Evolutionary conservation across 1,140 invertebrate species (phyloP), one percentile per base, ranked within the genome.

Genomic region (Solen grandis): DNA sequence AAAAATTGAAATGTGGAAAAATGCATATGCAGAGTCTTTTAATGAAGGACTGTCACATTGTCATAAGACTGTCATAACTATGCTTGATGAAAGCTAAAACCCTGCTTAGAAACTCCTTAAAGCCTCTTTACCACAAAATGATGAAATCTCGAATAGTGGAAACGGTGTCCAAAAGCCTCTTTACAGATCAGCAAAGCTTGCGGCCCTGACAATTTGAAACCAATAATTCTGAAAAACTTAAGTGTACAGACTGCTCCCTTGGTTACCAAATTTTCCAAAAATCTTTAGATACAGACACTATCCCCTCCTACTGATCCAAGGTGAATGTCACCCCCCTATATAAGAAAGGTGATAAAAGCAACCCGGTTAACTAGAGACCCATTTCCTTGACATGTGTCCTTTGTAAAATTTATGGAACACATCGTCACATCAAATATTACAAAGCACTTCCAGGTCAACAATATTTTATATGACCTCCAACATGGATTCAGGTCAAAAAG

Each of bases 371-470:
- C 63, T 1, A 41, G 63, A 29, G 25, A 41, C 29, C 60, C 68
- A 5, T 76, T 59, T 38, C n/a, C n/a, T n/a, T n/a, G n/a, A n/a
- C n/a, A n/a, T n/a, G n/a, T n/a, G n/a, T n/a, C n/a, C n/a, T n/a
- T n/a, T n/a, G n/a, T n/a, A n/a, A 65, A 52, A 55, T 2, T 76
- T 25, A 46, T 65, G 41, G 75, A 77, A 54, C 75, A 77, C 25
- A 68, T 66, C 16, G 52, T 66, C 19, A 33, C 72, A 5, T 54
- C 22, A n/a, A 52, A 73, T 19, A 60, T 73, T 5, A 46, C 57
- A 27, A 59, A 76, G 36, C 52, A 77, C 38, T 62, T 77, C 33
- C 19, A 68, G 36, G 25, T 16, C 22, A 77, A 77, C 19, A 68
- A 69, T 36, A 70, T 79, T 5, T 29, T 79, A 8, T 70, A 62